Evolutionary conservation across 2,888 invertebrate species (phyloP).

Genomic region (Thumatha senex): DNA sequence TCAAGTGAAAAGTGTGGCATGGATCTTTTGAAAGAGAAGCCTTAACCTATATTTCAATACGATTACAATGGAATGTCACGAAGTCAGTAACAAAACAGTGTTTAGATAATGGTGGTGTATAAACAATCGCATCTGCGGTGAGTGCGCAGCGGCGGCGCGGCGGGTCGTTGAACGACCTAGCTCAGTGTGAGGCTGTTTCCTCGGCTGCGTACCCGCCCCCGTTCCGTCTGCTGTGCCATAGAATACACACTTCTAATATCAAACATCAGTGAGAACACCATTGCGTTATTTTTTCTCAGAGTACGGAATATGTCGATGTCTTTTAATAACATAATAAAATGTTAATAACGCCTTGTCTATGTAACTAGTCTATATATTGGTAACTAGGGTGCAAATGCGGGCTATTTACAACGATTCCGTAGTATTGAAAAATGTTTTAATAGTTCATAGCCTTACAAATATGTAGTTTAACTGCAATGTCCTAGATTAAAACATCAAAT

Average conservation of each 20-base stretch:
- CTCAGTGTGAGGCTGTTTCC: slow-evolving; percentile 56
- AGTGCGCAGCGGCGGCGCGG: slow-evolving; percentile 36
- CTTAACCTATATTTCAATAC: slow-evolving; percentile 77
- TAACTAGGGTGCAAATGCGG: too few relatives aligned
- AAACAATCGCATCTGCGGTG: slow-evolving; percentile 73
- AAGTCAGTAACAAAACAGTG: slow-evolving; percentile 65
- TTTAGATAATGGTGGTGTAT: slow-evolving; percentile 74
- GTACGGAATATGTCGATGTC: not conserved
- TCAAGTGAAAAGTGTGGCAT: slow-evolving; percentile 25
- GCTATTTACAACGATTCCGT: too few relatives aligned
- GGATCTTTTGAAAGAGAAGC: slow-evolving; percentile 61
- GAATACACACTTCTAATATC: slow-evolving; percentile 31
- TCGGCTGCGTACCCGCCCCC: slow-evolving; percentile 44
- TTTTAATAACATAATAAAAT: not conserved
- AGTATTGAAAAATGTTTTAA: too few relatives aligned
- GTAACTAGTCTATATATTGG: not conserved
- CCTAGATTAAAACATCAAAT: too few relatives aligned
- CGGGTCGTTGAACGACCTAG: slow-evolving; percentile 82
- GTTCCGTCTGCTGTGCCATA: slow-evolving; percentile 33
- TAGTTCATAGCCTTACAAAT: too few relatives aligned
- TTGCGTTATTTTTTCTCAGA: not conserved
- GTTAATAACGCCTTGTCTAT: not conserved
- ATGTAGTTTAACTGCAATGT: too few relatives aligned
- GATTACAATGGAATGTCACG: slow-evolving; percentile 81
- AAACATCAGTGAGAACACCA: slow-evolving; percentile 9